Base-by-base conservation (phyloP, 1,140 invertebrate species). In the Bombus confusus region DNA sequence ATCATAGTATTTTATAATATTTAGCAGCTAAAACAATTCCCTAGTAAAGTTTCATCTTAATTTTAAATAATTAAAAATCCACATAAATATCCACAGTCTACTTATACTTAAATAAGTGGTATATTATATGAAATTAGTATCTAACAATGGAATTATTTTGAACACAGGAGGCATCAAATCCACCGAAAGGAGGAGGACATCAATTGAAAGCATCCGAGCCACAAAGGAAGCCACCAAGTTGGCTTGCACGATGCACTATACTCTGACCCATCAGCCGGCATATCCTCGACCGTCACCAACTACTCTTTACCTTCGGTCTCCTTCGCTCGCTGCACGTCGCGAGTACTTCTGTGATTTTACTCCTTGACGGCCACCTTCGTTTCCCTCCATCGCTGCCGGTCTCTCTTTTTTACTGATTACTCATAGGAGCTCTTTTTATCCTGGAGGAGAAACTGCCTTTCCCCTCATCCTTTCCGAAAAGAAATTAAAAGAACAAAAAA, bases 91-190 rank as follows among this genome's bases (percentile, higher is more conserved):
- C 59, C 28, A n/a, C 59, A n/a, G 59, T 62, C 28, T n/a, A 62
- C 12, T n/a, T 62, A 13, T 62, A n/a, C 3, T 62, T 62, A 62
- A 62, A 75, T 59, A 59, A 18, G 3, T 0, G 8, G 18, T 43
- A 43, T 18, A 37, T 15, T 73, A 34, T 31, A 31, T 18, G 13
- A 39, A n/a, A 66, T n/a, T 31, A 34, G 34, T 57, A 13, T n/a
- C 69, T 69, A 80, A 85, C 39, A 28, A n/a, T 41, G 3, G 39
- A 62, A 41, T 88, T 92, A 87, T 83, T 88, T 81, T 93, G 94
- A 88, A 89, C 12, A 37, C 91, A 98, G 97, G 97, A 98, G 94
- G 97, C 97, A 88, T 97, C 97, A 86, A 97, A 98, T 95, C 97
- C 97, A 83, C 96, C 97, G 47, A 97, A 97, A 95, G 96, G 97